Evolutionary conservation across 2,888 invertebrate genomes (phyloP).

Genomic region (Chrysolina americana): DNA sequence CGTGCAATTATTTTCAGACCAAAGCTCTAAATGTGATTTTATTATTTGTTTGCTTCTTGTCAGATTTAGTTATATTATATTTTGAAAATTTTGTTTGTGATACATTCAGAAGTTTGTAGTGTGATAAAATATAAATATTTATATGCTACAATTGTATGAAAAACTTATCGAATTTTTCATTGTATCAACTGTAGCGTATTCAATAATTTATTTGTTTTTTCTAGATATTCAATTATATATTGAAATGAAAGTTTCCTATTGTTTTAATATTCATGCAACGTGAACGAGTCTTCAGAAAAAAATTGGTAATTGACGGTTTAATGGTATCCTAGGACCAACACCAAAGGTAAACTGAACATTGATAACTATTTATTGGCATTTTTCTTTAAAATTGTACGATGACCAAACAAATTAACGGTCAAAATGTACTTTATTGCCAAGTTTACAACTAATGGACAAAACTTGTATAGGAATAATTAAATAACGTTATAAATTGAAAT

Average conservation of each 20-base stretch:
- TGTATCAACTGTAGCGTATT: not conserved
- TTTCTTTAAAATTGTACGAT: too few relatives aligned
- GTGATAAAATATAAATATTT: not conserved
- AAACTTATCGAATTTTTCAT: not conserved
- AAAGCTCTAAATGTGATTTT: constrained; percentile 64
- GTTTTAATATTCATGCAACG: not conserved
- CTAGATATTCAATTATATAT: constrained; percentile 10
- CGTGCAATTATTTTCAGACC: constrained; percentile 62
- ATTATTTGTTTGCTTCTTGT: constrained; percentile 53
- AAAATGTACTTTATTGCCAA: too few relatives aligned
- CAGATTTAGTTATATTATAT: constrained; percentile 19
- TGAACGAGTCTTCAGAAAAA: too few relatives aligned
- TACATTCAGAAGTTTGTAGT: constrained; percentile 15
- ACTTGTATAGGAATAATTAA: too few relatives aligned
- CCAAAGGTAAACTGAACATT: too few relatives aligned
- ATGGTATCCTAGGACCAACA: too few relatives aligned
- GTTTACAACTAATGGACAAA: too few relatives aligned
- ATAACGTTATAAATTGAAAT: too few relatives aligned
- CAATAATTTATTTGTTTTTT: constrained; percentile 14
- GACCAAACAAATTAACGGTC: too few relatives aligned
- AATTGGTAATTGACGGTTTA: too few relatives aligned
- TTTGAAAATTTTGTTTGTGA: constrained; percentile 7
- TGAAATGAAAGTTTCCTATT: constrained; percentile 5
- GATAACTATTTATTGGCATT: too few relatives aligned
- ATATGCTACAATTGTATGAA: not conserved